Base-by-base conservation (phyloP, 2,113 vertebrate species). In the Dicentrarchus labrax region DNA sequence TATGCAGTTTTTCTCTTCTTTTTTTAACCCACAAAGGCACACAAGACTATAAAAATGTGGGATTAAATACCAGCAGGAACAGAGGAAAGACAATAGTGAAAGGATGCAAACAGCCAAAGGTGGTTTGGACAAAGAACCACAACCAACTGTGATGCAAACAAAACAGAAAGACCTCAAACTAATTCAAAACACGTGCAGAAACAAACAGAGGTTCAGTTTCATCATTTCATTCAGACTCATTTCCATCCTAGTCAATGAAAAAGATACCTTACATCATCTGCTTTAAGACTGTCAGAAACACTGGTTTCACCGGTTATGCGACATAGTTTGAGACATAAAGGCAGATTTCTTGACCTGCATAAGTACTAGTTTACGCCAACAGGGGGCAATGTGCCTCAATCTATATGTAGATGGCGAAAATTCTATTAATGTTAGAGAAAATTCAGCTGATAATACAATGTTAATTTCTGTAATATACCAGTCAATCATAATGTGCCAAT, bases 361-460 rank as follows among this genome's bases (percentile, higher is more conserved):
- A 21, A 57, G 22, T 72, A 5, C 41, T 30, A 17, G 1, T 24
- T 65, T 3, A 16, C 5, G 21, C 74, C 92, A 93, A 74, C 60
- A 89, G 91, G 74, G 82, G 88, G 84, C 85, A 83, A 45, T 76
- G 11, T 4, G 8, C n/a, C 1, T 86, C 45, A 85, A 54, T 69
- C 39, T 78, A 57, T 41, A 47, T 53, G n/a, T 39, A 41, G 38
- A 78, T 57, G 2, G 30, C 39, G 5, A 57, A 57, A 24, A 17
- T 24, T 59, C 8, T 53, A 53, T 59, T 30, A 16, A 61, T 64
- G 22, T 69, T 68, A 22, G 19, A 16, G 8, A 36, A 41, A 41
- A 24, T 76, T 67, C 47, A 7, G 21, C 45, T 13, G 11, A 48
- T 21, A 48, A 22, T 11, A 8, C 4, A 17, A 48, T 10, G 38